Evolutionary conservation across 2,797 vertebrate genomes (phyloP).

Genomic region (Hydrophis major): DNA sequence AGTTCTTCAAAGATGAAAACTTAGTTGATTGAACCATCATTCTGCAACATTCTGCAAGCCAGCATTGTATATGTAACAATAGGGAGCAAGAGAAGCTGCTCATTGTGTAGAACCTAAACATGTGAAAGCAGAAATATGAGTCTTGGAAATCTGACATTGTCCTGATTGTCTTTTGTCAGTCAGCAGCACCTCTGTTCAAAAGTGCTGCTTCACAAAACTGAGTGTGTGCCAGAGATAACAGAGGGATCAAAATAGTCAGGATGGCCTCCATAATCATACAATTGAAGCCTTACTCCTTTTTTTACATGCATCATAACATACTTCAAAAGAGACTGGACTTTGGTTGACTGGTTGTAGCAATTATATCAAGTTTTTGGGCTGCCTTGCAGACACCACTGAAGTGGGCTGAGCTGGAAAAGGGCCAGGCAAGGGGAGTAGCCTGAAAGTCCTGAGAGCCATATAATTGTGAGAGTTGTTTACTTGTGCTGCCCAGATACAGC

Average conservation of each 20-base stretch:
- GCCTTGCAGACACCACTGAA: neutral
- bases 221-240: neutral
- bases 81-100: neutral
- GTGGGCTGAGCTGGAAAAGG: neutral
- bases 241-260: neutral
- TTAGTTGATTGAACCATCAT: neutral
- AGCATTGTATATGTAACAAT: neutral
- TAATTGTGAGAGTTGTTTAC: neutral
- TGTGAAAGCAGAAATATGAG: neutral
- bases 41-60: neutral
- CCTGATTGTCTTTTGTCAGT: neutral
- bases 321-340: neutral
- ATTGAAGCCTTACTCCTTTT: neutral
- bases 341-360: neutral
- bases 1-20: neutral
- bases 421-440: too few species aligned
- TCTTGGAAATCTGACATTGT: neutral
- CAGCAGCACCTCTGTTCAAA: neutral
- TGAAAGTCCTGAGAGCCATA: too few species aligned
- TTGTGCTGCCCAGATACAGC: neutral
- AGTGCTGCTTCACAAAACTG: neutral
- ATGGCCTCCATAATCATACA: neutral
- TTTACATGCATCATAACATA: neutral
- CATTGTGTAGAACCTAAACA: neutral
- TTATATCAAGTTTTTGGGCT: neutral